These are phyloP conservation scores for Oryzias dopingdopingensis DNA, from an alignment of 2,797 vertebrate genomes.

Conservation along the genomic window DNA sequence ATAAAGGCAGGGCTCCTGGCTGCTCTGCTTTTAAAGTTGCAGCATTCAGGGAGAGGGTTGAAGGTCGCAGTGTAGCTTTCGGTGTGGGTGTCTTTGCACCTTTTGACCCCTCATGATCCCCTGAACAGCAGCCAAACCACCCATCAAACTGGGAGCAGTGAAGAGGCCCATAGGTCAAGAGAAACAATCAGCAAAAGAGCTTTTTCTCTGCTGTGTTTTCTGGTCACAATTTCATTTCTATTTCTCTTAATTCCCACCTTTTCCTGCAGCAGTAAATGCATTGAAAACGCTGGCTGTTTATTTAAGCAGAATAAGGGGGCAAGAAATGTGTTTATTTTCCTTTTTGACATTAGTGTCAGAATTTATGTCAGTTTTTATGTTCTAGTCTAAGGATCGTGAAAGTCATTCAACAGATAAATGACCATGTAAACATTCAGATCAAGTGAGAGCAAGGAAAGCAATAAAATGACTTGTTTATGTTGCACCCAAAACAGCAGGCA, in stretches of 20 bases:
- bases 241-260: slow-evolving; percentile 6
- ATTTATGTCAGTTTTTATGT: slow-evolving; percentile 43
- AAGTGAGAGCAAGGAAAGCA: slow-evolving; percentile 43
- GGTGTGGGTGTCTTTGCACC: slow-evolving; percentile 57
- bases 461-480: slow-evolving; percentile 27
- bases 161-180: slow-evolving; percentile 56
- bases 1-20: background rate
- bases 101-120: slow-evolving; percentile 55
- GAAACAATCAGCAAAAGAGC: slow-evolving; percentile 26
- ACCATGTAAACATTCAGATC: slow-evolving; percentile 48
- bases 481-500: slow-evolving; percentile 24
- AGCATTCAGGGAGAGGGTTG: slow-evolving; percentile 44
- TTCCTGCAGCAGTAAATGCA: slow-evolving; percentile 1
- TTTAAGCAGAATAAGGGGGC: slow-evolving; percentile 2
- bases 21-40: slow-evolving; percentile 32
- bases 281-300: background rate
- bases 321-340: slow-evolving; percentile 27
- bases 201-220: slow-evolving; percentile 32
- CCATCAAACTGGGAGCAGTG: slow-evolving; percentile 49
- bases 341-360: slow-evolving; percentile 36
- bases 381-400: slow-evolving; percentile 41
- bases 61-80: slow-evolving; percentile 52
- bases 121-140: slow-evolving; percentile 58
- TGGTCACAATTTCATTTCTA: slow-evolving; percentile 1
- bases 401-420: slow-evolving; percentile 57